These are phyloP conservation scores for Hydrotaea diabolus DNA, from an alignment of 2,888 invertebrate genomes.

Conservation along the genomic window DNA sequence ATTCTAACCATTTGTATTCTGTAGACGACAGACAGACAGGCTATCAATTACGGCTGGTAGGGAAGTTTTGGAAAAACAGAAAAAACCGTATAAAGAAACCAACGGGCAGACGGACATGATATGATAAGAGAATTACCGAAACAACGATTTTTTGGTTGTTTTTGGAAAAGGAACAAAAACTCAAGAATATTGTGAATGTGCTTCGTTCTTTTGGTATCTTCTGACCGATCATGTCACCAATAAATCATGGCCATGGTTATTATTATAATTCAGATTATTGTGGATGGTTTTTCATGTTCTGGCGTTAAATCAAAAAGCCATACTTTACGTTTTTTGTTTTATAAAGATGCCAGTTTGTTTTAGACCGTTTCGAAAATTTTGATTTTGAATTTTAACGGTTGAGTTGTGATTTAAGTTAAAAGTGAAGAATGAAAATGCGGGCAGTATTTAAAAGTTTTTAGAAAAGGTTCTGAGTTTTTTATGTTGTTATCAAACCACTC, in stretches of 20 bases:
- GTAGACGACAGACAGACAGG: not conserved
- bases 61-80: not conserved
- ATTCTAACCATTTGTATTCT: not conserved
- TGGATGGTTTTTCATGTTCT: slow-evolving; percentile 6
- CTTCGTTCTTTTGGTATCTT: slow-evolving; percentile 7
- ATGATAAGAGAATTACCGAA: slow-evolving; percentile 43
- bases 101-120: not conserved
- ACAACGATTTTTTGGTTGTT: not conserved
- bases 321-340: not conserved
- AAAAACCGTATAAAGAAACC: too few species aligned
- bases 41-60: slow-evolving; percentile 24
- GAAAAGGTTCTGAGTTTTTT: too few species aligned
- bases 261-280: slow-evolving; percentile 15
- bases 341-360: too few species aligned
- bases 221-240: slow-evolving; percentile 56
- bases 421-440: too few species aligned
- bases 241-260: slow-evolving; percentile 49
- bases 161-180: not conserved
- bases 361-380: too few species aligned
- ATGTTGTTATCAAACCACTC: too few species aligned
- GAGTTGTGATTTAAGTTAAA: too few species aligned
- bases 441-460: too few species aligned
- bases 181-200: not conserved
- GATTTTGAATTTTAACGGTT: too few species aligned
- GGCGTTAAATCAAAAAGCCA: not conserved